phyloP scores from a whole-genome alignment of 2,113 vertebrate genomes.

The Theristicus caerulescens region DNA sequence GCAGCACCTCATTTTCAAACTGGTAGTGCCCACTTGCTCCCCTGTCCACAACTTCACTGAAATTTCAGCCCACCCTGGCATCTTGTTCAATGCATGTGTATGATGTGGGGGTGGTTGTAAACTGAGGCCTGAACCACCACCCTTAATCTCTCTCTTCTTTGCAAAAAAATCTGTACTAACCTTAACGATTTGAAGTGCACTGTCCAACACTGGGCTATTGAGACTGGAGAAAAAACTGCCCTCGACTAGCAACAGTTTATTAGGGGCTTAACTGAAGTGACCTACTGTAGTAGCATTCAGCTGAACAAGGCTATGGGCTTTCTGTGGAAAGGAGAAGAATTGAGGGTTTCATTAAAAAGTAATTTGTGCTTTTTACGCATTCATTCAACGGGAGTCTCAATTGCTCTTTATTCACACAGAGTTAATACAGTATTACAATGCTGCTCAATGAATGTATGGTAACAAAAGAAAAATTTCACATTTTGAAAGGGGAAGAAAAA shows the following conservation, averaged over 20 bases:
- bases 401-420: conserved; percentile 74
- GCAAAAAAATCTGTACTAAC: conserved; percentile 24
- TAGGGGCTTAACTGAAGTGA: conserved; percentile 72
- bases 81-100: not conserved
- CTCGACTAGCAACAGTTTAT: conserved; percentile 71
- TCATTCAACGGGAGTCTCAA: conserved; percentile 73
- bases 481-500: conserved; percentile 62
- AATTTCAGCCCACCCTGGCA: conserved; percentile 42
- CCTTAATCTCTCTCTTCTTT: conserved; percentile 53
- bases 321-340: conserved; percentile 70
- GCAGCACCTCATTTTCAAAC: not conserved
- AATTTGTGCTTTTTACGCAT: conserved; percentile 78
- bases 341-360: conserved; percentile 79
- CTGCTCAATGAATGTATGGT: conserved; percentile 74
- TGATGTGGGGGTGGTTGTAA: conserved; percentile 24
- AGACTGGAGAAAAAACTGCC: conserved; percentile 56
- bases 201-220: conserved; percentile 65
- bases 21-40: not conserved
- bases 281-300: conserved; percentile 68
- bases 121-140: conserved; percentile 34
- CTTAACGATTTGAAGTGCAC: conserved; percentile 62
- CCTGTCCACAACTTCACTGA: not conserved
- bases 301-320: conserved; percentile 63
- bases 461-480: conserved; percentile 75
- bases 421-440: conserved; percentile 76